Conservation (phyloP, 2,797 vertebrate species). For the Cephalopachus bancanus region DNA sequence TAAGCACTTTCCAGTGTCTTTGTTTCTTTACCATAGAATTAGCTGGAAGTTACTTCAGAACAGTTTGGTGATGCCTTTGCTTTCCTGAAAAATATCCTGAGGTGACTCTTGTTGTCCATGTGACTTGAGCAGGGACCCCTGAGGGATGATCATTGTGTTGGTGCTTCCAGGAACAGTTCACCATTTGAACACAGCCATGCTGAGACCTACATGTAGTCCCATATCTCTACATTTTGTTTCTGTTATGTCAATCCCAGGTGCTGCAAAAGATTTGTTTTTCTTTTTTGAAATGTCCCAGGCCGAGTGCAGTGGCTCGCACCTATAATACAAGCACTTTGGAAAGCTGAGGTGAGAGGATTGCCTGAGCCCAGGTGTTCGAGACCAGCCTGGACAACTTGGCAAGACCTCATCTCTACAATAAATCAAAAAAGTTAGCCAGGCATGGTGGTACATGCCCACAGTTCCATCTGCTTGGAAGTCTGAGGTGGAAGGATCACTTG, state of each 20-base stretch:
- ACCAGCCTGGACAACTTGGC: too few species aligned
- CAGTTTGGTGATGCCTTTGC: background rate
- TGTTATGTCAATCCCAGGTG: background rate
- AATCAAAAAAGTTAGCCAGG: too few species aligned
- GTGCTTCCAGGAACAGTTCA: constrained; percentile 20
- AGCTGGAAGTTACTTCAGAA: constrained; percentile 43
- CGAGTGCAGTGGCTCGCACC: too few species aligned
- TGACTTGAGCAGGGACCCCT: background rate
- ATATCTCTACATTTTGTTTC: background rate
- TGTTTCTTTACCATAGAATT: background rate
- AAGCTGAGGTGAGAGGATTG: too few species aligned
- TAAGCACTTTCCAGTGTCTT: background rate
- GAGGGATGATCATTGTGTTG: background rate
- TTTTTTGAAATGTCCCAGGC: background rate
- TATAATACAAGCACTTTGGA: too few species aligned
- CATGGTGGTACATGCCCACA: too few species aligned
- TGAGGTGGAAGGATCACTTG: too few species aligned
- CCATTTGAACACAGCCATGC: background rate
- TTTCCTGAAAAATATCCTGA: background rate
- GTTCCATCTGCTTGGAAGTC: too few species aligned
- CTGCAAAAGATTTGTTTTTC: background rate
- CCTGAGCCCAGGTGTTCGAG: too few species aligned
- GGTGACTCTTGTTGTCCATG: background rate
- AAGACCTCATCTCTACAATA: too few species aligned
- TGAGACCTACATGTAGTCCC: background rate